Evolutionary conservation across 2,113 vertebrate species (phyloP).

Genomic region (Arenaria interpres): DNA sequence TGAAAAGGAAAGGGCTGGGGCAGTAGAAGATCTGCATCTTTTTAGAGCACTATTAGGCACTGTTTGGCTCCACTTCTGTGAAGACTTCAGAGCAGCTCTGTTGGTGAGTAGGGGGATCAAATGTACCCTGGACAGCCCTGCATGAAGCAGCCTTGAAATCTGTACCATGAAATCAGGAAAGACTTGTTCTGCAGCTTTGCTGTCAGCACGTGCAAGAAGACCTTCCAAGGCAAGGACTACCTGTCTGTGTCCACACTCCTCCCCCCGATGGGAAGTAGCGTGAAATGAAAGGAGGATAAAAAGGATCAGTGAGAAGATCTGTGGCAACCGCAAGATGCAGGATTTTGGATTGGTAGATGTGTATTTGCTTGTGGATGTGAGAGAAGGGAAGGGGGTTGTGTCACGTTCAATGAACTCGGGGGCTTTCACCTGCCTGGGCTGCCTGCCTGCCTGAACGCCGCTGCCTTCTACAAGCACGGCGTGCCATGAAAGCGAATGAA

Average conservation of each 20-base stretch:
- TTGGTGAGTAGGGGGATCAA: neutral
- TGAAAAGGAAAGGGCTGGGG: neutral
- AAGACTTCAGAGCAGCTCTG: neutral
- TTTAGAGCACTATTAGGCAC: neutral
- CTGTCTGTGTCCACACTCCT: neutral
- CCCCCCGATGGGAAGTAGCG: fast-evolving
- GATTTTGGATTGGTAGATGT: neutral
- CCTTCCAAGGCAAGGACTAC: neutral
- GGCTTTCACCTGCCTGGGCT: neutral
- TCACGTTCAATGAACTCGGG: neutral
- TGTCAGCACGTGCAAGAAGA: neutral
- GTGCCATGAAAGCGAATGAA: neutral
- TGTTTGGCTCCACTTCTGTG: neutral
- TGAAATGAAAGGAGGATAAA: neutral
- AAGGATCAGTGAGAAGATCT: neutral
- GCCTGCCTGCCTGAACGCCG: neutral
- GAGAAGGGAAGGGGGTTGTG: neutral
- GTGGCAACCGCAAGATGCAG: fast-evolving
- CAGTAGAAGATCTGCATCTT: neutral
- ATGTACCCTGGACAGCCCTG: neutral
- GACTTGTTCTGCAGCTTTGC: neutral
- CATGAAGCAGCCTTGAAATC: neutral
- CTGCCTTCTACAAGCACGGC: neutral
- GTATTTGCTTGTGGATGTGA: neutral
- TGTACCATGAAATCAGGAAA: neutral